Evolutionary conservation across 2,797 vertebrate genomes (phyloP).

Genomic region (Diglossa cyanea): DNA sequence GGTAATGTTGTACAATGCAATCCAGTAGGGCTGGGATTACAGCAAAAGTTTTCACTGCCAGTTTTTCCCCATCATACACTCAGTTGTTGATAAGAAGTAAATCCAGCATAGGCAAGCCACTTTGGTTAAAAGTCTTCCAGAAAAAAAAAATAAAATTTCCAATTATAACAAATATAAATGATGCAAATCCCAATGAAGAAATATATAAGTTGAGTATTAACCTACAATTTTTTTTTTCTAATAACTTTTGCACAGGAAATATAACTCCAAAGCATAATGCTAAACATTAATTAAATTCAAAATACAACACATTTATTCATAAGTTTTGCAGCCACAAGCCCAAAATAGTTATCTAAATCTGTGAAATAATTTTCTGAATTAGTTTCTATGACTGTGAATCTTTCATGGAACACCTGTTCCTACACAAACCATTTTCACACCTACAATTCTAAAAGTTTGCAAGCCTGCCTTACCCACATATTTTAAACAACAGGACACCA

Average conservation of each 20-base stretch:
- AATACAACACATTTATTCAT: rapidly evolving
- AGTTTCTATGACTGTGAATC: background rate
- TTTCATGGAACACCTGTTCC: background rate
- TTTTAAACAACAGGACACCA: background rate
- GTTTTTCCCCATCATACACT: background rate
- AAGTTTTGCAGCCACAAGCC: background rate
- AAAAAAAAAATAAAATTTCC: background rate
- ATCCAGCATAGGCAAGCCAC: background rate
- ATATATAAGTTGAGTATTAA: background rate
- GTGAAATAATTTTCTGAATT: background rate
- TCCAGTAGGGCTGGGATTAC: background rate
- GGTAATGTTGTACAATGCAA: background rate
- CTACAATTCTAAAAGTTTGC: background rate
- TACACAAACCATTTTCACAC: background rate
- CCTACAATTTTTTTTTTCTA: background rate
- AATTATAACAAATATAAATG: background rate
- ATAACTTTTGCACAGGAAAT: background rate
- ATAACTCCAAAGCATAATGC: rapidly evolving
- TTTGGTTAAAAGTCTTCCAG: background rate
- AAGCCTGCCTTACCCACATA: background rate
- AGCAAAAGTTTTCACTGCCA: background rate
- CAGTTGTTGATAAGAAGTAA: background rate
- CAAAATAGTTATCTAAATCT: background rate
- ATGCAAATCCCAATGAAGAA: background rate
- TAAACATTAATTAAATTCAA: background rate